phyloP scores from a whole-genome alignment of 1,140 invertebrate genomes.

The Trypoxylus dichotomus region DNA sequence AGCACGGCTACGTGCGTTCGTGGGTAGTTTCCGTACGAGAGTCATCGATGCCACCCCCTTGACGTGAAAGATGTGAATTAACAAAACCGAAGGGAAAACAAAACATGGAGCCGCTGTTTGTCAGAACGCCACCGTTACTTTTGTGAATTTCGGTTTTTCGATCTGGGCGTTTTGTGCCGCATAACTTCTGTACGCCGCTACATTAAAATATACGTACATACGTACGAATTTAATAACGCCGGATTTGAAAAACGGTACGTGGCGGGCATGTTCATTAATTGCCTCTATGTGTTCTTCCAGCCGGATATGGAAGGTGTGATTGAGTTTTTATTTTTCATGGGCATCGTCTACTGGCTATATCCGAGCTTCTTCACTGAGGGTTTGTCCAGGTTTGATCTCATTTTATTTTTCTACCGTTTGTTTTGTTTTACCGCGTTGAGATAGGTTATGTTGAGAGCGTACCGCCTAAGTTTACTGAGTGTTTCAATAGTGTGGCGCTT shows the following conservation, averaged over 20 bases:
- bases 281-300: constrained; percentile 19
- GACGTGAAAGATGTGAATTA: constrained; percentile 12
- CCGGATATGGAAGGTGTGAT: constrained; percentile 42
- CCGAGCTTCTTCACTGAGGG: constrained; percentile 43
- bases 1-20: not conserved
- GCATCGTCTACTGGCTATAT: constrained; percentile 47
- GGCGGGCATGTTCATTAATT: constrained; percentile 3
- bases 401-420: not conserved
- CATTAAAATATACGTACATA: not conserved
- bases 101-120: not conserved
- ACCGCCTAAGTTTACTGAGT: too few species aligned
- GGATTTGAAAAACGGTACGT: constrained; percentile 4
- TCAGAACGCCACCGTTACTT: not conserved
- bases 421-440: not conserved
- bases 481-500: too few species aligned
- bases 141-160: not conserved
- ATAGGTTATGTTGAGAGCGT: not conserved
- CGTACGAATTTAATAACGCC: not conserved
- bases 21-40: constrained; percentile 3
- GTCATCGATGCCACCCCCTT: not conserved
- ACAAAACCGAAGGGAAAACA: not conserved
- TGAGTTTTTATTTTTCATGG: constrained; percentile 43
- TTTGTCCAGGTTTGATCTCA: constrained; percentile 38
- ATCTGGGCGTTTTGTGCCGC: not conserved
- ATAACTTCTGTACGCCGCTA: not conserved